These are phyloP conservation scores for Psammodynastes pulverulentus DNA, from an alignment of 2,113 vertebrate species.

Conservation along the genomic window DNA sequence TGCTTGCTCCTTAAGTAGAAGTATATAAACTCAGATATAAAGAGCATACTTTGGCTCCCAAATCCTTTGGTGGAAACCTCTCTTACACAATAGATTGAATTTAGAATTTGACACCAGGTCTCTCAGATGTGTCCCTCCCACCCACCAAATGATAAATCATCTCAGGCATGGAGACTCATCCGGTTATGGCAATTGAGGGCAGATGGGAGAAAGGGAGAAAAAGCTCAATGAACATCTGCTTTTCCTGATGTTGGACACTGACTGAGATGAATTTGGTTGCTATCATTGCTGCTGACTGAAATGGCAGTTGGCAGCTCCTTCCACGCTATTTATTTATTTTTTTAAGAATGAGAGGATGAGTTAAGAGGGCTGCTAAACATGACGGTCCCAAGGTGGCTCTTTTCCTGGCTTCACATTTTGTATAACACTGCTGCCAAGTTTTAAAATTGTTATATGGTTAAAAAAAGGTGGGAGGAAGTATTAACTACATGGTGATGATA, in stretches of 20 bases:
- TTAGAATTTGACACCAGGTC: no score
- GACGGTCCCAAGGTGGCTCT: background rate
- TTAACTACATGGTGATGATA: background rate
- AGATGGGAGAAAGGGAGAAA: background rate
- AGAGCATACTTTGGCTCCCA: background rate
- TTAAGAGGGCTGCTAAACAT: background rate
- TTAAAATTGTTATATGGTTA: background rate
- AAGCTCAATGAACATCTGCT: background rate
- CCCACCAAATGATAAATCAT: background rate
- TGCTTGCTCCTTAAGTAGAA: background rate
- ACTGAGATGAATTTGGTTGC: background rate
- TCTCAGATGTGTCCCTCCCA: background rate
- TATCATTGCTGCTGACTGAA: background rate
- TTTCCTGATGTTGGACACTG: background rate
- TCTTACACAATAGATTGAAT: background rate
- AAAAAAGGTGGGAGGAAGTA: background rate
- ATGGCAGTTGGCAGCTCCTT: background rate
- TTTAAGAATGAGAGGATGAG: background rate
- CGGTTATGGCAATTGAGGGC: background rate
- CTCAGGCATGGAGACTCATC: background rate
- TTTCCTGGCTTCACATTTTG: background rate
- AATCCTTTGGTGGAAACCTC: background rate
- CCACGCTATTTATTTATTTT: background rate
- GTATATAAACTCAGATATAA: background rate
- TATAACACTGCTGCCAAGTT: background rate